Conservation (phyloP, 2,113 vertebrate genomes). For the Eleginops maclovinus region DNA sequence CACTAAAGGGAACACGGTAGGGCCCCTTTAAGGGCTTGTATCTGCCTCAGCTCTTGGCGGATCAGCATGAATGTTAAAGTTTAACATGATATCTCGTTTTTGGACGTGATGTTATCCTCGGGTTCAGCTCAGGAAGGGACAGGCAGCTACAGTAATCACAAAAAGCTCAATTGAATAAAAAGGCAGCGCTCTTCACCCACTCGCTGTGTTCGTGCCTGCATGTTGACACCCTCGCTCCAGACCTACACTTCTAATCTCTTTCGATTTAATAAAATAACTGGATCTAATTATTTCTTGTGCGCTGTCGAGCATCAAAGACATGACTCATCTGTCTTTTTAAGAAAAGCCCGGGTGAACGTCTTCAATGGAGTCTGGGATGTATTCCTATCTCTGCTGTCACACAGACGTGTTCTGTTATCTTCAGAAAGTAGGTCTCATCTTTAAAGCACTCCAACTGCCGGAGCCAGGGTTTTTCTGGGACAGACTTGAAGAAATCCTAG, state of each 20-base stretch:
- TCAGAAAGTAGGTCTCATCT: not conserved
- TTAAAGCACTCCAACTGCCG: not conserved
- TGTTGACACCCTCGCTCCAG: not conserved
- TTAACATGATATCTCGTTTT: not conserved
- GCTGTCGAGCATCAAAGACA: not conserved
- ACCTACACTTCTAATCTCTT: not conserved
- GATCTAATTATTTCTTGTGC: not conserved
- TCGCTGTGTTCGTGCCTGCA: not conserved
- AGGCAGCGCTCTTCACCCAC: too few relatives aligned
- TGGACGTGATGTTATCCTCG: not conserved
- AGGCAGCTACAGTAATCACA: not conserved
- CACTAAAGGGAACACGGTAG: too few relatives aligned
- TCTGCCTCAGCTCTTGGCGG: not conserved
- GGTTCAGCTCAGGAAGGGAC: not conserved
- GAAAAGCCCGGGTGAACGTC: not conserved
- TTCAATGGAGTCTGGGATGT: not conserved
- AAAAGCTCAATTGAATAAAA: too few relatives aligned
- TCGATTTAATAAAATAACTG: not conserved
- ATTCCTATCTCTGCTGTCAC: not conserved
- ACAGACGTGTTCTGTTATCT: not conserved
- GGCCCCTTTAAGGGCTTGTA: not conserved
- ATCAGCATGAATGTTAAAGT: not conserved
- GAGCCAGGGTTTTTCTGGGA: not conserved
- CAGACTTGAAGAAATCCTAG: not conserved
- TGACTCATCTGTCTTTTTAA: constrained; percentile 1